Conservation (phyloP, 2,113 vertebrate genomes). For the Xiphias gladius region DNA sequence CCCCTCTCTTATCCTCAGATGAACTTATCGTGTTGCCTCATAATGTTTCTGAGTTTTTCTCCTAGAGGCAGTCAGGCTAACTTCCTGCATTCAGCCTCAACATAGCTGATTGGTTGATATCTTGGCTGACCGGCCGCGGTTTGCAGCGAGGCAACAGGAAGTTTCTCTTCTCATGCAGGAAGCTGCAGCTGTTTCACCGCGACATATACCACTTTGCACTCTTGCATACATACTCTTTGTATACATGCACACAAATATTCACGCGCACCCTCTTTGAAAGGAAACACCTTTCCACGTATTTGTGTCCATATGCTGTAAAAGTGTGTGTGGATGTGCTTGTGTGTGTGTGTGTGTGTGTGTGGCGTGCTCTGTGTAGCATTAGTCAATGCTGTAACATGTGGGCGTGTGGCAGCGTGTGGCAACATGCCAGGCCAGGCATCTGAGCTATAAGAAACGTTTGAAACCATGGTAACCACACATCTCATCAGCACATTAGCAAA, state of each 20-base stretch:
- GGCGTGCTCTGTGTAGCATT: slow-evolving; percentile 40
- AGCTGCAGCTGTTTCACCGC: slow-evolving; percentile 76
- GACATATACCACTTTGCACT: slow-evolving; percentile 65
- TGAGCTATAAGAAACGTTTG: slow-evolving; percentile 71
- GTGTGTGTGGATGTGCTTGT: background rate
- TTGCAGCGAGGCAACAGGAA: slow-evolving; percentile 79
- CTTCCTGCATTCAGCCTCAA: slow-evolving; percentile 81
- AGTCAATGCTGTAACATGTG: slow-evolving; percentile 67
- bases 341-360: background rate
- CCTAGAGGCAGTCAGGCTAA: slow-evolving; percentile 79
- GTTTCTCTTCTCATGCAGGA: slow-evolving; percentile 77
- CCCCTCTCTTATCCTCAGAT: slow-evolving; percentile 85
- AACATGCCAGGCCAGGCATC: slow-evolving; percentile 64
- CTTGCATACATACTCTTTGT: slow-evolving; percentile 45
- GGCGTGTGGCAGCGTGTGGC: slow-evolving; percentile 68
- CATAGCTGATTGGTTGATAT: slow-evolving; percentile 82
- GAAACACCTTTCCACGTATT: background rate
- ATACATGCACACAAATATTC: slow-evolving; percentile 28
- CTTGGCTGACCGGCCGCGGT: slow-evolving; percentile 71
- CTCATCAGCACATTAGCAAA: slow-evolving; percentile 60
- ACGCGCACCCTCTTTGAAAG: slow-evolving; percentile 1
- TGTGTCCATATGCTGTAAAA: background rate
- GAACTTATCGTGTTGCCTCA: slow-evolving; percentile 87
- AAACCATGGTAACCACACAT: slow-evolving; percentile 77
- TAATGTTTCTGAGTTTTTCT: slow-evolving; percentile 80